These are phyloP conservation scores for Lycophotia porphyrea DNA, from an alignment of 2,888 invertebrate genomes.

Conservation along the genomic window DNA sequence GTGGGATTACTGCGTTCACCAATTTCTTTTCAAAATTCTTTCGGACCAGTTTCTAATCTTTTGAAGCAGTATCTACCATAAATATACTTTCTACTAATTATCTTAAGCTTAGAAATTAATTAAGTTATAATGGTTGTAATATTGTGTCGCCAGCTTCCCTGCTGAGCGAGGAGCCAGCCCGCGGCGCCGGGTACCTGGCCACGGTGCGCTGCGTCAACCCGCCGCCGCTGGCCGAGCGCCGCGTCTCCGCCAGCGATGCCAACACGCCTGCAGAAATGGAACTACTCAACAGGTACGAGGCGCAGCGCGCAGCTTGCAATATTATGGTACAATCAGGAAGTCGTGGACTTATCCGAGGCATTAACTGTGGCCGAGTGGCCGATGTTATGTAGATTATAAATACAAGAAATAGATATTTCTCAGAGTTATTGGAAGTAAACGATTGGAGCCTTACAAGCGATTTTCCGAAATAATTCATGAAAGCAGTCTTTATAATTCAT, in stretches of 20 bases:
- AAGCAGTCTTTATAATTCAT: not conserved
- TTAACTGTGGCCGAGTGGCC: not conserved
- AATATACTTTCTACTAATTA: not conserved
- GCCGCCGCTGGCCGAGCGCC: conserved; percentile 86
- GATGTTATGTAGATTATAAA: not conserved
- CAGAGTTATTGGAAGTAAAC: not conserved
- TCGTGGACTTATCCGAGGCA: not conserved
- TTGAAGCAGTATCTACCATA: not conserved
- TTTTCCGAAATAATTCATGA: not conserved
- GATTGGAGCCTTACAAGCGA: not conserved
- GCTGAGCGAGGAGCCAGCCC: conserved; percentile 83
- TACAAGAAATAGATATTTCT: not conserved
- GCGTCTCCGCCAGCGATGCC: conserved; percentile 87
- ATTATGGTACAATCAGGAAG: not conserved
- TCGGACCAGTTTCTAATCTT: not conserved
- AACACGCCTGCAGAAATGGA: conserved; percentile 79
- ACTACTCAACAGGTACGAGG: conserved; percentile 75
- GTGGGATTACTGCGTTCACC: too few relatives aligned
- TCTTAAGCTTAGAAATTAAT: not conserved
- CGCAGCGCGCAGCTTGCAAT: not conserved
- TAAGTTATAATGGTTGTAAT: not conserved
- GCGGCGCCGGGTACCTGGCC: conserved; percentile 85
- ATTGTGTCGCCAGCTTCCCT: conserved; percentile 78
- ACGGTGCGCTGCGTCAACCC: conserved; percentile 89
- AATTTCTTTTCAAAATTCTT: not conserved